A percentile compares a stretch with the other conserved stretches of the same genome.
These are phyloP conservation scores for Agrochola lota DNA, from an alignment of 2,888 invertebrate genomes.

Conservation along the genomic window DNA sequence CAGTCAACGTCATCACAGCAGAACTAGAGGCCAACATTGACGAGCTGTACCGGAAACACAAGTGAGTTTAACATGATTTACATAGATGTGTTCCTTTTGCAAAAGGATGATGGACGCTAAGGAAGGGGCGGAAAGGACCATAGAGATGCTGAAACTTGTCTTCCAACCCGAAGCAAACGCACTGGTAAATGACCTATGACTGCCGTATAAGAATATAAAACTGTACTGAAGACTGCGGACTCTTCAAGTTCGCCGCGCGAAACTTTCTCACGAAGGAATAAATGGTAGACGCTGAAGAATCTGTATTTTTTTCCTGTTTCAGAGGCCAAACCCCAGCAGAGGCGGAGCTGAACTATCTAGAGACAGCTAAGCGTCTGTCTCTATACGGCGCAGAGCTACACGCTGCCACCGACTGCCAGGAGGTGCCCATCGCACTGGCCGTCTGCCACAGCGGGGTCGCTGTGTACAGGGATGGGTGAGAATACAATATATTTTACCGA, in stretches of 20 bases:
- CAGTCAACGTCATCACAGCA: slow-evolving; percentile 93
- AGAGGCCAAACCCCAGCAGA: slow-evolving; percentile 99
- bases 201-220: neutral
- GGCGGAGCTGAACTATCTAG: slow-evolving; percentile 98
- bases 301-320: slow-evolving; percentile 29
- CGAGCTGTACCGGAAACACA: slow-evolving; percentile 97
- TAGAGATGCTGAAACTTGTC: neutral
- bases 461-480: slow-evolving; percentile 96
- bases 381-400: slow-evolving; percentile 99
- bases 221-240: neutral
- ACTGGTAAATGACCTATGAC: neutral
- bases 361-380: slow-evolving; percentile 99
- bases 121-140: neutral
- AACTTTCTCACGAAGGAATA: neutral
- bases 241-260: neutral
- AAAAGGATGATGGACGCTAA: neutral
- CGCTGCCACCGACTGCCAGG: slow-evolving; percentile 97
- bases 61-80: slow-evolving; percentile 87
- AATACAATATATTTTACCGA: too few species aligned
- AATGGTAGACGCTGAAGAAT: neutral
- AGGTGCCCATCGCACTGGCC: slow-evolving; percentile 97
- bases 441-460: slow-evolving; percentile 98
- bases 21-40: slow-evolving; percentile 97
- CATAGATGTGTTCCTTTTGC: neutral
- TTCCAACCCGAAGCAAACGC: neutral